These are phyloP conservation scores for Styela clava DNA, from an alignment of 23 tunicate genomes.

Conservation along the genomic window DNA sequence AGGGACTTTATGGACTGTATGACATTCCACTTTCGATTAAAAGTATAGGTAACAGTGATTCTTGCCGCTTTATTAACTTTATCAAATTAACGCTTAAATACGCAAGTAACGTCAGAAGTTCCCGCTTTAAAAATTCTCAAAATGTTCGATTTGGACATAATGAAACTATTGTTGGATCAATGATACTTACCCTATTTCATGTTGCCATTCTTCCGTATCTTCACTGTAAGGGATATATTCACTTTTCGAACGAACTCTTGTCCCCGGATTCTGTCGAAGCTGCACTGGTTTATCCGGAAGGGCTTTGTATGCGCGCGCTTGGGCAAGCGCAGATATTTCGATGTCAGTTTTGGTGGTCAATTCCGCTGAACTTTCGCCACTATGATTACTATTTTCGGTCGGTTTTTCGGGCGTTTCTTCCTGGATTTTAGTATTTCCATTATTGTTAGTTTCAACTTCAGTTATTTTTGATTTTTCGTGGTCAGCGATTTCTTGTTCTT, in stretches of 20 bases:
- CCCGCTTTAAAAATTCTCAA: no score
- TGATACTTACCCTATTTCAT: slow-evolving; percentile 9
- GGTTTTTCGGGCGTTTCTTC: background rate
- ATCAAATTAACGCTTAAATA: no score
- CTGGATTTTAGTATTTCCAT: background rate
- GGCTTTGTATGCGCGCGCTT: background rate
- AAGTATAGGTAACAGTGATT: no score
- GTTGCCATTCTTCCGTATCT: background rate
- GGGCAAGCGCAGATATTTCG: background rate
- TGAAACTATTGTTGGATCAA: no score
- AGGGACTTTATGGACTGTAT: no score
- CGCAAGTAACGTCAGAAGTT: no score
- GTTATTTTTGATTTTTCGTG: background rate
- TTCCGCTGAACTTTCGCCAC: background rate
- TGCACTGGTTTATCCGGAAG: slow-evolving; percentile 9
- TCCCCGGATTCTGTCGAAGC: slow-evolving; percentile 1
- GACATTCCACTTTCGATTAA: no score
- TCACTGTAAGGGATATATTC: slow-evolving; percentile 24
- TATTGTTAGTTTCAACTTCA: background rate
- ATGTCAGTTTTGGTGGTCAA: background rate
- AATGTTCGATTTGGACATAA: no score
- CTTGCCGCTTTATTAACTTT: no score
- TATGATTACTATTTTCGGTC: background rate
- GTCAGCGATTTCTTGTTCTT: background rate
- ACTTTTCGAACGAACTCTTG: slow-evolving; percentile 19